Evolutionary conservation across 2,797 vertebrate species (phyloP), one percentile per base, ranked within the genome.

Genomic region (Arnoldichthys spilopterus): DNA sequence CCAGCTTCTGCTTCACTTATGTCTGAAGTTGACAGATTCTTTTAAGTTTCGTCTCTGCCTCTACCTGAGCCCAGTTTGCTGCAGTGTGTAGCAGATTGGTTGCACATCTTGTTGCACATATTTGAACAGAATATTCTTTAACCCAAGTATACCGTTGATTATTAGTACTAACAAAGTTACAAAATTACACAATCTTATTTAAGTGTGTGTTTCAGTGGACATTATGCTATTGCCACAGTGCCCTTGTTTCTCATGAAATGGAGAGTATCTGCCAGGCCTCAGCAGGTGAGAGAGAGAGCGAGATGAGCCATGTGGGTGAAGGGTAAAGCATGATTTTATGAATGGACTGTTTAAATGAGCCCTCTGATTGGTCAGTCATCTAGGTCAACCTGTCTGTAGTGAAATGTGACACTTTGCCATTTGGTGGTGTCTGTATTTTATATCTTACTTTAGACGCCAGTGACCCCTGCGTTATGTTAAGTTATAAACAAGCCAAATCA

Each of bases 291-390:
- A 58, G 47, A 54, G 71, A 2, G 77, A 81, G 80, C 43, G 40
- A 47, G 43, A 15, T 20, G 53, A 59, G 18, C 37, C 74, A 80
- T 56, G 58, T 75, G 15, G 49, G 61, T 80, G 76, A 74, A 83
- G 67, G 82, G 64, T 51, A 81, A 80, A 73, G 78, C 79, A 84
- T 82, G 56, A 37, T 72, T 81, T 76, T 78, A 80, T 82, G 78
- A 82, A 78, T 78, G 75, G 62, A 63, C 68, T 70, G 58, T 72
- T 69, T 63, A 43, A 62, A 24, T 2, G 30, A 58, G 76, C 43
- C 5, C 59, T 79, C 76, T 79, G 81, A 84, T 81, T 78, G 72
- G 79, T 51, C 76, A 68, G 76, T 49, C 30, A 56, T 58, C 53
- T 75, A 56, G 30, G 28, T 64, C 40, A 74, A 63, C 61, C 49